Base-by-base conservation (phyloP, 2,797 vertebrate genomes). In the Rhynchonycteris naso region DNA sequence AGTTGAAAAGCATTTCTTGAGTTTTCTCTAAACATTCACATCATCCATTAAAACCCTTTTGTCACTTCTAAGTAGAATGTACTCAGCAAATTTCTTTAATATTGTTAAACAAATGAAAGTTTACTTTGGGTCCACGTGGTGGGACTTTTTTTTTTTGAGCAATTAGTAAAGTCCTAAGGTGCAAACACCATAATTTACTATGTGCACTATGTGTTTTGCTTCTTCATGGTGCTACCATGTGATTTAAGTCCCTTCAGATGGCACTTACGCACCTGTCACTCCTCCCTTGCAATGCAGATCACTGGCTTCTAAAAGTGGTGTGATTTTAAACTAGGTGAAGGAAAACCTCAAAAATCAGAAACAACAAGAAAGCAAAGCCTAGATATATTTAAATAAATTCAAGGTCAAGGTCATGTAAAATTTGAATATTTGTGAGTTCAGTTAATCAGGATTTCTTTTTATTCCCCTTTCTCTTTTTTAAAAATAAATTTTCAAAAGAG, bases 11-110 rank as follows among this genome's bases (percentile, higher is more conserved):
- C 35, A 80, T 74, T 92, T 94, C 94, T 87, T 88, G 86, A 69
- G 89, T 97, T 95, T 97, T 85, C 96, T 95, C 88, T 93, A 96
- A 97, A 95, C 54, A 96, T 94, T 92, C 59, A 7, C 63, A 52
- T n/a, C 0, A 2, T 81, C 89, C 33, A n/a, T 30, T 50, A 86
- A 90, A 97, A 83, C 19, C 71, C 95, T 80, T 97, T 94, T 88
- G 38, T 95, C 81, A 8, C 61, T 95, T 84, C 86, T 63, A 83
- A 96, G 93, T 83, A 74, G 96, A 91, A 93, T 14, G 43, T 68
- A 90, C 30, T 80, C 90, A n/a, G 7, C 38, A 68, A 1, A 80
- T 94, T 63, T 95, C 81, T 35, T 4, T 89, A 11, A 95, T 72
- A 89, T 93, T 7, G 58, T 26, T 66, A 66, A 89, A 88, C 1